Evolutionary conservation across 2,888 invertebrate species (phyloP).

Genomic region (Perdita meconis): DNA sequence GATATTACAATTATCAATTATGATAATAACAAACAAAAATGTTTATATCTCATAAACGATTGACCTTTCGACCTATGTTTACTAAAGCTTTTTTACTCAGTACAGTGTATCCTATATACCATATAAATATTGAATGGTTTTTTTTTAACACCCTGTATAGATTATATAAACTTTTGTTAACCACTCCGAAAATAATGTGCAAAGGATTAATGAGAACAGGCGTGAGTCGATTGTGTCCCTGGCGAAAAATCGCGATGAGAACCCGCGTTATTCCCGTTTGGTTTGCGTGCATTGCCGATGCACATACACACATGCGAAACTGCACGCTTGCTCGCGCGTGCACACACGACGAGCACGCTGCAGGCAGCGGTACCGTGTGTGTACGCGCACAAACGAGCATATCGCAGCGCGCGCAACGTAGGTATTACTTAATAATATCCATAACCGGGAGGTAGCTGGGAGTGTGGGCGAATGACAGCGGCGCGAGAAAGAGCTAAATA

Average conservation of each 20-base stretch:
- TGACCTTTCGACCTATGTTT: too few relatives aligned
- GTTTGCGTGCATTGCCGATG: conserved; percentile 62
- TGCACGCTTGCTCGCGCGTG: conserved; percentile 51
- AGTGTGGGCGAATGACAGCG: conserved; percentile 60
- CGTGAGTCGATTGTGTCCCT: background rate
- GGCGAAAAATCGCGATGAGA: conserved; percentile 69
- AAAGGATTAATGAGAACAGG: too few relatives aligned
- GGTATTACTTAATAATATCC: conserved; percentile 82
- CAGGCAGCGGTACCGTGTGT: conserved; percentile 16
- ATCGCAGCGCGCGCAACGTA: conserved; percentile 61
- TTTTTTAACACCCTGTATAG: too few relatives aligned
- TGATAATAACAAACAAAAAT: too few relatives aligned
- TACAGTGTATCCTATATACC: too few relatives aligned
- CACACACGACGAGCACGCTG: background rate
- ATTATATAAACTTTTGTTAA: too few relatives aligned
- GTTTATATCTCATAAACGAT: too few relatives aligned
- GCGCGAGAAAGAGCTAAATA: conserved; percentile 29
- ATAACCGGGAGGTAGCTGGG: conserved; percentile 75
- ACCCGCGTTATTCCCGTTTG: conserved; percentile 76
- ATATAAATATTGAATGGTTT: too few relatives aligned
- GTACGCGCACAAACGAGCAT: conserved; percentile 35
- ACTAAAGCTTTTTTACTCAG: too few relatives aligned
- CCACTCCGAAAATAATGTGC: too few relatives aligned
- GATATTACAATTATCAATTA: too few relatives aligned
- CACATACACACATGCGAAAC: conserved; percentile 35